phyloP scores from a whole-genome alignment of 2,113 vertebrate genomes.

The Chauna torquata region DNA sequence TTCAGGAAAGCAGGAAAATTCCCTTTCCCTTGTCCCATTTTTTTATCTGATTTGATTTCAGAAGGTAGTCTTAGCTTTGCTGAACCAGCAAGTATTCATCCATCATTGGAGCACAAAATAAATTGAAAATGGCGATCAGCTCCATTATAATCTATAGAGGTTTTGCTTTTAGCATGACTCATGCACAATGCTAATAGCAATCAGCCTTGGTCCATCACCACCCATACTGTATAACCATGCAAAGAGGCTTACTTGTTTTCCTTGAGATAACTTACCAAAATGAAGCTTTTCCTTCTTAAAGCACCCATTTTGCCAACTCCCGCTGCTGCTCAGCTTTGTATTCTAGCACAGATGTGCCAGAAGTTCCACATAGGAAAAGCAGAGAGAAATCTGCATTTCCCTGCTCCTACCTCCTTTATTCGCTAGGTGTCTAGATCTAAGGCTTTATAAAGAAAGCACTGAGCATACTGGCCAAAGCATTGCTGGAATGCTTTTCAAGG shows the following conservation, averaged over 20 bases:
- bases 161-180: conserved; percentile 22
- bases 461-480: neutral
- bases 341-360: neutral
- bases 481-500: neutral
- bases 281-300: neutral
- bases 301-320: neutral
- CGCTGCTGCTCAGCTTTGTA: neutral
- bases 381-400: neutral
- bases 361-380: neutral
- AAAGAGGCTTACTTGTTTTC: neutral
- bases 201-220: neutral
- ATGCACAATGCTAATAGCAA: neutral
- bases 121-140: neutral
- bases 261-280: neutral
- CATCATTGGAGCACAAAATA: neutral
- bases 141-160: neutral
- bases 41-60: neutral
- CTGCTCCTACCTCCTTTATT: neutral
- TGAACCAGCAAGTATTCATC: neutral
- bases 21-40: neutral
- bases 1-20: neutral
- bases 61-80: neutral
- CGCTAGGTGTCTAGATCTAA: neutral
- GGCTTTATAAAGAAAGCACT: neutral
- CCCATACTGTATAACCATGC: neutral